Conservation (phyloP, 1,140 invertebrate genomes). For the Procambarus virginalis region DNA sequence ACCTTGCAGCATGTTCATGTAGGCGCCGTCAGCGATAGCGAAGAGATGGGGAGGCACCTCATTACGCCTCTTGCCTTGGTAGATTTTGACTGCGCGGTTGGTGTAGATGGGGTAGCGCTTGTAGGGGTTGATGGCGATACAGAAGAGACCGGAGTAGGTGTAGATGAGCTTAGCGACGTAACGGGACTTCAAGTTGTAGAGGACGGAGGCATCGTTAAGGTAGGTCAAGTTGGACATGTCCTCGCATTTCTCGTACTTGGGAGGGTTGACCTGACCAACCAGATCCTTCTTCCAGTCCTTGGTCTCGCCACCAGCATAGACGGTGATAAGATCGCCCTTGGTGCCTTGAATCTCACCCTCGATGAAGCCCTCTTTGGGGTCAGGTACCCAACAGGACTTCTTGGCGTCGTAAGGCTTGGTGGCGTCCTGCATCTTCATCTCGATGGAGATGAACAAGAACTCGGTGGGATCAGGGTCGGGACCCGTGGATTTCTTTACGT, state of each 20-base stretch:
- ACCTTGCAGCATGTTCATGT: constrained; percentile 79
- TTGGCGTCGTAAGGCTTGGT: constrained; percentile 64
- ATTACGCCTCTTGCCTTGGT: constrained; percentile 79
- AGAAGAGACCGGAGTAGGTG: constrained; percentile 82
- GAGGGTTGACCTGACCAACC: constrained; percentile 86
- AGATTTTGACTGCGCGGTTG: constrained; percentile 77
- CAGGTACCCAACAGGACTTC: constrained; percentile 70
- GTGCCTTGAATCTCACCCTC: constrained; percentile 63
- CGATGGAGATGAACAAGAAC: constrained; percentile 93
- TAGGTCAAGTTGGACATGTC: constrained; percentile 83
- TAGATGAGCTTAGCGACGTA: constrained; percentile 78
- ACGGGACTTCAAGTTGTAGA: constrained; percentile 78
- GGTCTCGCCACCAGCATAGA: constrained; percentile 30
- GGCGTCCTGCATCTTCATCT: constrained; percentile 74
- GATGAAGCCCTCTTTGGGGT: constrained; percentile 41
- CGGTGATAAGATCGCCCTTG: constrained; percentile 73
- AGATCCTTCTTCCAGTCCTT: constrained; percentile 76
- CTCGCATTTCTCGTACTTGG: constrained; percentile 78
- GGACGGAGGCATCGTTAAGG: constrained; percentile 80
- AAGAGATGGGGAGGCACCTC: constrained; percentile 82
- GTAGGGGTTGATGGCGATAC: constrained; percentile 81
- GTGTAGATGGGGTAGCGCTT: constrained; percentile 81
- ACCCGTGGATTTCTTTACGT: constrained; percentile 71
- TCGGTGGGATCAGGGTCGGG: constrained; percentile 93
- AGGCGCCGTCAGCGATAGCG: constrained; percentile 80